These are phyloP conservation scores for Oreochromis mossambicus DNA, from an alignment of 2,797 vertebrate species.

Conservation along the genomic window DNA sequence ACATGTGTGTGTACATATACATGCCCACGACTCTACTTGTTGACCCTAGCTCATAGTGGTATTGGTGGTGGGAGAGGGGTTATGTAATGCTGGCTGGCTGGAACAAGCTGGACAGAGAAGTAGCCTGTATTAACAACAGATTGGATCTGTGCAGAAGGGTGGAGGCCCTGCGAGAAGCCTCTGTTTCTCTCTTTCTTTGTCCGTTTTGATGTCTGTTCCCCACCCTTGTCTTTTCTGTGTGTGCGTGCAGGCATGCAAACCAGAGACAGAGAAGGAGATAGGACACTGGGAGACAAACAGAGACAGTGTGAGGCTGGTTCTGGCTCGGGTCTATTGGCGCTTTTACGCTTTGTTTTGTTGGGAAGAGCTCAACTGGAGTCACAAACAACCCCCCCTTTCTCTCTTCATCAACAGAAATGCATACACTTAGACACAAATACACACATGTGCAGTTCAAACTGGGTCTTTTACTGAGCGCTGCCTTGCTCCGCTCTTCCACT, in stretches of 20 bases:
- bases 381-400: constrained; percentile 43
- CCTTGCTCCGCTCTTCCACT: constrained; percentile 2
- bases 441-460: neutral
- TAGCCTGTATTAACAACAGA: constrained; percentile 29
- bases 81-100: constrained; percentile 44
- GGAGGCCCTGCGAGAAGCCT: neutral
- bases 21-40: neutral
- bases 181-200: neutral
- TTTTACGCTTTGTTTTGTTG: constrained; percentile 60
- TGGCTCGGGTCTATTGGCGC: constrained; percentile 40
- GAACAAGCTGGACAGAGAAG: constrained; percentile 35
- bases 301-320: constrained; percentile 60
- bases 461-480: constrained; percentile 3
- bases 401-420: neutral
- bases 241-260: constrained; percentile 26
- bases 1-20: neutral
- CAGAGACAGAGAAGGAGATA: neutral
- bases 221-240: neutral
- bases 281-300: constrained; percentile 31
- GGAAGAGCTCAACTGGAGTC: constrained; percentile 58
- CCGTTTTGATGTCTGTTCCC: neutral
- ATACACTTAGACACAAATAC: neutral
- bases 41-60: neutral
- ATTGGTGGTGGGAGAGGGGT: constrained; percentile 10
- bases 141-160: constrained; percentile 16